Evolutionary conservation across 2,888 invertebrate genomes (phyloP), one percentile per base, ranked within the genome.

Genomic region (Caenorhabditis doughertyi): DNA sequence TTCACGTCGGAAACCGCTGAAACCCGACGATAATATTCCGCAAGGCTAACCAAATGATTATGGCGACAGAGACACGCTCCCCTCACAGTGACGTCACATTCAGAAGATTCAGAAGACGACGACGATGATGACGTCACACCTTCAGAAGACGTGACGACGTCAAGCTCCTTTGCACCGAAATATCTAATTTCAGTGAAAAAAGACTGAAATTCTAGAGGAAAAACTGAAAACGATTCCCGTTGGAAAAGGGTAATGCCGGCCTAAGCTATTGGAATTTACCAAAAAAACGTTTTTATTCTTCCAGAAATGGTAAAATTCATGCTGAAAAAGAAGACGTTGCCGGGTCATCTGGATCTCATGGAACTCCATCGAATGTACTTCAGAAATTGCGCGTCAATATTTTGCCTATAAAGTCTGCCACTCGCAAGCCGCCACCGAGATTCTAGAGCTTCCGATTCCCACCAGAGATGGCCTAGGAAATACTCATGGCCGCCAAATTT

Each of bases 261-360:
- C 49, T 25, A 81, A 85, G 64, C 23, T 87, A 4, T 29, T 80
- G 32, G 74, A 81, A 23, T 71, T 84, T 79, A 25, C 77, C 25
- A 70, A 51, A 51, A 23, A 71, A 18, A n/a, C 32, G n/a, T 32
- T 7, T 32, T 32, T 44, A 16, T 16, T 47, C 21, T 47, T 71
- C n/a, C n/a, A 35, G 51, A 32, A 39, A 89, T 89, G 89, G 86
- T 89, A 11, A 87, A 89, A 42, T 89, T 89, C 65, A 42, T 47
- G 1, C 79, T 89, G 18, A 81, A 85, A 47, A 81, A 76, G 23
- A 79, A 80, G 39, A 84, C 82, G 21, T 27, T 67, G 5, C 62
- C 80, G 2, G 89, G 87, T 9, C 62, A 85, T n/a, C 32, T 82
- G n/a, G 87, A 84, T 21, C 79, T 60, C 70, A 23, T 85, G 86